phyloP scores from a whole-genome alignment of 2,888 invertebrate genomes.

The Lepidocyrtinus sp. region DNA sequence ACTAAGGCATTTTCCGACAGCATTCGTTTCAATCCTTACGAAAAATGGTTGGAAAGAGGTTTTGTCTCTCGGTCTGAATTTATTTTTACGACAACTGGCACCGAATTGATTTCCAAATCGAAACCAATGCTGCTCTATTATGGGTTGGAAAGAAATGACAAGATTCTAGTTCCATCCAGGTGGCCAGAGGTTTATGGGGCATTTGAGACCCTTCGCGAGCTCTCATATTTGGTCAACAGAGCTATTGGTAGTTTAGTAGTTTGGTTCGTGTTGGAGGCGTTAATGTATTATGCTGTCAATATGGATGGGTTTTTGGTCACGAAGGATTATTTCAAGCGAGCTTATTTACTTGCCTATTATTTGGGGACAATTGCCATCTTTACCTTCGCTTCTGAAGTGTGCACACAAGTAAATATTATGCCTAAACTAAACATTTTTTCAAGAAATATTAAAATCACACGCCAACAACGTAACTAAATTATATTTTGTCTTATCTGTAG shows the following conservation, averaged over 20 bases:
- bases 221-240: constrained; percentile 14
- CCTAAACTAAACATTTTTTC: not conserved
- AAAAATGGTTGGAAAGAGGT: constrained; percentile 11
- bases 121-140: too few relatives aligned
- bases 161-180: too few relatives aligned
- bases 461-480: not conserved
- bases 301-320: constrained; percentile 12
- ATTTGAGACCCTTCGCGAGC: constrained; percentile 15
- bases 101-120: too few relatives aligned
- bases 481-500: not conserved
- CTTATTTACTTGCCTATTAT: not conserved
- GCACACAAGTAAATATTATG: constrained; percentile 24
- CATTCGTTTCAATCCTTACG: constrained; percentile 13
- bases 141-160: too few relatives aligned
- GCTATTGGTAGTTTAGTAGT: constrained; percentile 26
- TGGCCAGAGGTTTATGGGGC: constrained; percentile 11
- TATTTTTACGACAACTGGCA: too few relatives aligned
- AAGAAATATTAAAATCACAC: not conserved
- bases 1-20: constrained; percentile 20
- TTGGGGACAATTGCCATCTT: constrained; percentile 19
- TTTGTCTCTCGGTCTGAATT: too few relatives aligned
- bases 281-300: constrained; percentile 26
- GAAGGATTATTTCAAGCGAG: not conserved
- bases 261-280: constrained; percentile 32
- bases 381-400: constrained; percentile 23